These are phyloP conservation scores for Macrocentrus cingulum DNA, from an alignment of 1,140 invertebrate genomes.

Conservation along the genomic window DNA sequence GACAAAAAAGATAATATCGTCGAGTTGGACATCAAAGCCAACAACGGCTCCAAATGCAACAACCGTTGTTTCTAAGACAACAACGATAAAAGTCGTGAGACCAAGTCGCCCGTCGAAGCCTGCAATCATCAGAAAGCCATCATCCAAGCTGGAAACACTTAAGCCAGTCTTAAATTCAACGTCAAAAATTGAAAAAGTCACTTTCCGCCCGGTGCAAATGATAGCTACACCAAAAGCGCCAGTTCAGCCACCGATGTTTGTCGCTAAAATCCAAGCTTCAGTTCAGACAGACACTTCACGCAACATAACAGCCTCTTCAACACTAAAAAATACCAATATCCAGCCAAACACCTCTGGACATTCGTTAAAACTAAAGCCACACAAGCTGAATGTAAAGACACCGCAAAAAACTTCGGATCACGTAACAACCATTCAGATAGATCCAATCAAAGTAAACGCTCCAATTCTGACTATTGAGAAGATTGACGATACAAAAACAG, in stretches of 20 bases:
- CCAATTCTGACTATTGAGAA: slow-evolving; percentile 47
- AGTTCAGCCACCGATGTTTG: slow-evolving; percentile 39
- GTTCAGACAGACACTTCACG: slow-evolving; percentile 33
- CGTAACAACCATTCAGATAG: slow-evolving; percentile 40
- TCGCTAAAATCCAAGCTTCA: slow-evolving; percentile 50
- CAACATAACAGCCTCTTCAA: not conserved
- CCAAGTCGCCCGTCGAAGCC: slow-evolving; percentile 33
- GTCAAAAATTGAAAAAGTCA: slow-evolving; percentile 55
- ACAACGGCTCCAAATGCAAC: slow-evolving; percentile 33
- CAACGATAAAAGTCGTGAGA: slow-evolving; percentile 53
- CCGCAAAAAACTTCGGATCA: slow-evolving; percentile 33
- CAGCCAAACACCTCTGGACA: too few relatives aligned
- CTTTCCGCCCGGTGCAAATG: slow-evolving; percentile 45
- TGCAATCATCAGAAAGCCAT: slow-evolving; percentile 38
- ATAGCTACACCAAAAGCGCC: slow-evolving; percentile 37
- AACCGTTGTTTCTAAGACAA: slow-evolving; percentile 32
- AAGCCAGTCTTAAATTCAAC: slow-evolving; percentile 28
- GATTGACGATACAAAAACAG: slow-evolving; percentile 32
- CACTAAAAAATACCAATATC: not conserved
- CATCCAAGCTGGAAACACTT: slow-evolving; percentile 37
- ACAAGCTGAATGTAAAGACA: too few relatives aligned
- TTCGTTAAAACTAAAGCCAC: too few relatives aligned
- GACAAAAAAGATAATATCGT: slow-evolving; percentile 26
- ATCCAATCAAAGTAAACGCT: slow-evolving; percentile 44
- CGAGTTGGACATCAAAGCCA: slow-evolving; percentile 46